Evolutionary conservation across 2,888 invertebrate genomes (phyloP).

Genomic region (Lysandra coridon): DNA sequence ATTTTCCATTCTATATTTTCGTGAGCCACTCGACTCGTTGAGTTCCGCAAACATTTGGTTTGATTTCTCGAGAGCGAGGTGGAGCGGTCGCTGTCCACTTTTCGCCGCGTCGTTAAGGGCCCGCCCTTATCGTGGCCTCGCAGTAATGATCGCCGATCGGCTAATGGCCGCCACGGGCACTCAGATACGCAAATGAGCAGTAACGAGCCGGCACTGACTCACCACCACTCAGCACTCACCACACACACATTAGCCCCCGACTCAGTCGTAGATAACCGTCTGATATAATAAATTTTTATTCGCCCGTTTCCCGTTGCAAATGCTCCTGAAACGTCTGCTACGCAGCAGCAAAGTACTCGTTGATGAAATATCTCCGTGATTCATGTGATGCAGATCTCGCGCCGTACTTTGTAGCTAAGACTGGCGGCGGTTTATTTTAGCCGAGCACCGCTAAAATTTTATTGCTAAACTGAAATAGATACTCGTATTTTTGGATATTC

Average conservation of each 20-base stretch:
- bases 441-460: not conserved
- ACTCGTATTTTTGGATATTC: not conserved
- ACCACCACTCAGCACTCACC: constrained; percentile 34
- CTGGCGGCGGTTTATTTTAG: not conserved
- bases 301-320: constrained; percentile 10
- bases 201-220: constrained; percentile 58
- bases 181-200: constrained; percentile 80
- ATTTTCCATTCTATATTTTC: constrained; percentile 5
- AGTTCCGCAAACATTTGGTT: constrained; percentile 26
- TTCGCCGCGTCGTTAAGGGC: constrained; percentile 65
- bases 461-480: not conserved
- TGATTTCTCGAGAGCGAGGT: constrained; percentile 43
- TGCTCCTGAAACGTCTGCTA: not conserved
- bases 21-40: not conserved
- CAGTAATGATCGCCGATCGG: constrained; percentile 77
- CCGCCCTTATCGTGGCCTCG: constrained; percentile 70
- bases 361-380: constrained; percentile 27
- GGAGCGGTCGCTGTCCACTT: constrained; percentile 65
- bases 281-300: constrained; percentile 23
- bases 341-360: not conserved
- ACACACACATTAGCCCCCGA: constrained; percentile 48
- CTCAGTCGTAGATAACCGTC: constrained; percentile 31
- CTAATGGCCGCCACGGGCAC: constrained; percentile 77
- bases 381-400: not conserved
- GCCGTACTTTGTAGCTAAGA: not conserved